Conservation (phyloP, 2,797 vertebrate species). For the Hapalemur alaotrensis region DNA sequence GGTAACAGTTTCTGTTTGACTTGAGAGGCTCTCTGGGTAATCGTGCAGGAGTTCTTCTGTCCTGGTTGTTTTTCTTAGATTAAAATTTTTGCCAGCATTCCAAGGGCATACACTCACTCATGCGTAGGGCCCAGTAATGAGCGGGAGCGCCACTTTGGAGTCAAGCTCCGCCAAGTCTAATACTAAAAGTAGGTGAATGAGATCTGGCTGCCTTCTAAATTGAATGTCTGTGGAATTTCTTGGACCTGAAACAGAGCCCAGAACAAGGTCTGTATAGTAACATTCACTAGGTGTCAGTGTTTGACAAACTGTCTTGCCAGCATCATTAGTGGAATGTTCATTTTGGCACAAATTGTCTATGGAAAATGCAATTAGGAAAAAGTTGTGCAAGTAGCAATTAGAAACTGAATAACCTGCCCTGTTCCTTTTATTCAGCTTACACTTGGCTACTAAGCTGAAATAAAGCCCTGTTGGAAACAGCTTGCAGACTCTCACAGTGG, state of each 20-base stretch:
- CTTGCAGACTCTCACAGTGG: not conserved
- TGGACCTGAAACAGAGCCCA: slow-evolving; percentile 70
- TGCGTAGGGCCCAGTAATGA: not conserved
- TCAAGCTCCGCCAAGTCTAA: slow-evolving; percentile 69
- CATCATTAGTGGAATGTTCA: slow-evolving; percentile 73
- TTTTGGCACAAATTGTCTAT: slow-evolving; percentile 70
- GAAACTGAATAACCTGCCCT: slow-evolving; percentile 71
- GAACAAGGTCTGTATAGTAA: slow-evolving; percentile 73
- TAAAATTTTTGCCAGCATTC: slow-evolving; percentile 64
- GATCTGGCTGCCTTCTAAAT: slow-evolving; percentile 75
- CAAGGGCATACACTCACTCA: slow-evolving; percentile 61
- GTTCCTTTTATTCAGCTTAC: slow-evolving; percentile 71
- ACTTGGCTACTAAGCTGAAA: slow-evolving; percentile 48
- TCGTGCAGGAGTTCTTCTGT: slow-evolving; percentile 22
- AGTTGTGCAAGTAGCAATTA: slow-evolving; percentile 76
- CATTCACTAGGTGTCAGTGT: slow-evolving; percentile 78
- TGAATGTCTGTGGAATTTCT: slow-evolving; percentile 71
- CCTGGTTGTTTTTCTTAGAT: slow-evolving; percentile 64
- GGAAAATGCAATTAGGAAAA: slow-evolving; percentile 80
- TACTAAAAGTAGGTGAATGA: slow-evolving; percentile 75
- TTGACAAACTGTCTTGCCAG: slow-evolving; percentile 75
- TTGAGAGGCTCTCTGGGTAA: slow-evolving; percentile 48
- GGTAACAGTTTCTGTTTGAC: slow-evolving; percentile 49
- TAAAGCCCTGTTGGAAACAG: slow-evolving; percentile 6
- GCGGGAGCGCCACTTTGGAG: slow-evolving; percentile 50